phyloP scores from a whole-genome alignment of 2,888 invertebrate species.

The Agapostemon virescens region DNA sequence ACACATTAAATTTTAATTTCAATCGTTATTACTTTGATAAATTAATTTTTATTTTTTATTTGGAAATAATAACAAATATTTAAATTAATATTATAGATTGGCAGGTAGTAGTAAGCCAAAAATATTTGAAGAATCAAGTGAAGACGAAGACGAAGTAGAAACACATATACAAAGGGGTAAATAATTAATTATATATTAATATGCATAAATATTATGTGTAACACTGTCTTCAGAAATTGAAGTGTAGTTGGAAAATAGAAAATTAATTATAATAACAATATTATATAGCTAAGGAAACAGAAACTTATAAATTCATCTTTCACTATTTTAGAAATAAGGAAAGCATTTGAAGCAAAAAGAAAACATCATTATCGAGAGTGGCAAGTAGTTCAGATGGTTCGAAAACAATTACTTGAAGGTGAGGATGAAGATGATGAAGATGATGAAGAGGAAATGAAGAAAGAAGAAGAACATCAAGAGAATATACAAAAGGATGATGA shows the following conservation, averaged over 20 bases:
- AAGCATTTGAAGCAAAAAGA: conserved; percentile 94
- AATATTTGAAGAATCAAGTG: conserved; percentile 79
- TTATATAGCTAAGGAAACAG: neutral
- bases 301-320: neutral
- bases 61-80: neutral
- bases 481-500: conserved; percentile 56
- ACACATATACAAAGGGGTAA: conserved; percentile 82
- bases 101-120: conserved; percentile 81
- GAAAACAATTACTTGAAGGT: conserved; percentile 93
- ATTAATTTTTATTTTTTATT: neutral
- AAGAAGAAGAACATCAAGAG: conserved; percentile 64
- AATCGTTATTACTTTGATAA: neutral
- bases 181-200: conserved; percentile 2
- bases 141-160: conserved; percentile 80
- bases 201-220: neutral
- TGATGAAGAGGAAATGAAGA: conserved; percentile 69
- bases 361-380: conserved; percentile 99
- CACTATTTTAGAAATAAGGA: conserved; percentile 84
- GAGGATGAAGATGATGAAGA: conserved; percentile 88
- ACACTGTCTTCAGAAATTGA: neutral
- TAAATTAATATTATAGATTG: conserved; percentile 71
- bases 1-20: neutral
- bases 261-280: neutral
- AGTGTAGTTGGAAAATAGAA: neutral
- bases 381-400: conserved; percentile 94